Percentiles rank a stretch among this genome's conserved stretches.
phyloP scores from a whole-genome alignment of 2,888 invertebrate species.

The Empis livida region DNA sequence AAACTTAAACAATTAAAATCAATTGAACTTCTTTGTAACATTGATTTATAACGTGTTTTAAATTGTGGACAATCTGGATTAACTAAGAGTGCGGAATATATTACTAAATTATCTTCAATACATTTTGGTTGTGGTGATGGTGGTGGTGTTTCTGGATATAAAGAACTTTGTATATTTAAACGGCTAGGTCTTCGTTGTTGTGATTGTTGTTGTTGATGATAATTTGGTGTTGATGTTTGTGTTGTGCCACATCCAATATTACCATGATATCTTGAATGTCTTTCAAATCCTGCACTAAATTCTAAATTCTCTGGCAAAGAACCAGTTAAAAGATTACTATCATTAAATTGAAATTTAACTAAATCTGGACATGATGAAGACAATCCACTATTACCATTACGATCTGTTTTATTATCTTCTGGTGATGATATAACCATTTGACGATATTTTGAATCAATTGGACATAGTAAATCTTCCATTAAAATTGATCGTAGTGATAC shows the following conservation, averaged over 20 bases:
- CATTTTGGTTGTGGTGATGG: slow-evolving; percentile 42
- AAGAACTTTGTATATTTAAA: slow-evolving; percentile 7
- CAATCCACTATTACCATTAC: slow-evolving; percentile 36
- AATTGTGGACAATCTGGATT: slow-evolving; percentile 54
- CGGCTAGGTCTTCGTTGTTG: slow-evolving; percentile 5
- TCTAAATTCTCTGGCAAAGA: slow-evolving; percentile 51
- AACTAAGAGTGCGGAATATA: slow-evolving; percentile 53
- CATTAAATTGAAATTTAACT: slow-evolving; percentile 22
- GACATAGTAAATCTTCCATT: slow-evolving; percentile 80
- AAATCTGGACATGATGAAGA: slow-evolving; percentile 78
- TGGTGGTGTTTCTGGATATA: slow-evolving; percentile 45
- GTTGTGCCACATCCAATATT: background rate
- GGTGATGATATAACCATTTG: slow-evolving; percentile 63
- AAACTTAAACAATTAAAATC: slow-evolving; percentile 88
- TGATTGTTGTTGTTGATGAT: slow-evolving; percentile 9
- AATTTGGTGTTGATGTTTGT: background rate
- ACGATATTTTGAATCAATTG: slow-evolving; percentile 64
- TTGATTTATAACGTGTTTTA: slow-evolving; percentile 46
- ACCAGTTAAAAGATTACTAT: slow-evolving; percentile 21
- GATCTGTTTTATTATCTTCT: slow-evolving; percentile 15
- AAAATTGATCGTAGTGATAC: slow-evolving; percentile 71
- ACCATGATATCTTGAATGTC: slow-evolving; percentile 5
- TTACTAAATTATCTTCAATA: slow-evolving; percentile 55
- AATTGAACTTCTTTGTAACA: slow-evolving; percentile 39
- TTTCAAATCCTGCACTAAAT: slow-evolving; percentile 38